These are phyloP conservation scores for Karalla daura DNA, from an alignment of 2,797 vertebrate species.

Conservation along the genomic window DNA sequence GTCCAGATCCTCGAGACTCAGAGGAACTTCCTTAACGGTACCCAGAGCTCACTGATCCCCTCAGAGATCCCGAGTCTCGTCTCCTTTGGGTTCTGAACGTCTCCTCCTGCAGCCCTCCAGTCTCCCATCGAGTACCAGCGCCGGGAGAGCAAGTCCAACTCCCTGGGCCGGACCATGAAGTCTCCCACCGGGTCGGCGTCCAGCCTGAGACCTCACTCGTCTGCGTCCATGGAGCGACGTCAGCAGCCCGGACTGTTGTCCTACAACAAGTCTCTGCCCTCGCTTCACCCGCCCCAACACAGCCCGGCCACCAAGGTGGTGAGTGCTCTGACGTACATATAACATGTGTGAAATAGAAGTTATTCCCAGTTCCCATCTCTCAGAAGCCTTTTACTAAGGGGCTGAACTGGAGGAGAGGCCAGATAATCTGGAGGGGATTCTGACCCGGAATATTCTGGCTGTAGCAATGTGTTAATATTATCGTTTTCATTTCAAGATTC, in stretches of 20 bases:
- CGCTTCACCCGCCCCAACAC: conserved; percentile 80
- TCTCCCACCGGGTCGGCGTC: conserved; percentile 65
- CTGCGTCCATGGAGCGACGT: conserved; percentile 81
- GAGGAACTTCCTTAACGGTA: conserved; percentile 93
- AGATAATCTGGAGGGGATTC: no score
- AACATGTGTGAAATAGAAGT: no score
- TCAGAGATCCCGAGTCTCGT: no score
- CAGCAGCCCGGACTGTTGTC: conserved; percentile 72
- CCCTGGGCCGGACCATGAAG: conserved; percentile 82
- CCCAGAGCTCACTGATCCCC: no score
- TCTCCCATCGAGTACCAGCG: conserved; percentile 95
- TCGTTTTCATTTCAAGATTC: no score
- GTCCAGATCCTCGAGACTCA: conserved; percentile 91
- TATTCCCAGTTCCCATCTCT: no score
- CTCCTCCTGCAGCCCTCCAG: conserved; percentile 90
- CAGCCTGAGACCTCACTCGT: conserved; percentile 77
- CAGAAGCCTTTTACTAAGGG: no score
- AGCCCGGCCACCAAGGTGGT: conserved; percentile 41
- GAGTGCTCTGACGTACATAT: no score
- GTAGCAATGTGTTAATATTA: no score
- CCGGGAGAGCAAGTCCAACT: conserved; percentile 88
- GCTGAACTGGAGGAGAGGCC: no score
- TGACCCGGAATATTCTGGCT: no score
- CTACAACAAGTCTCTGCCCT: conserved; percentile 87
- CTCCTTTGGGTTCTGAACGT: conserved; percentile 10